Base-by-base conservation (phyloP, 2,113 vertebrate genomes). In the Antigone vipio region DNA sequence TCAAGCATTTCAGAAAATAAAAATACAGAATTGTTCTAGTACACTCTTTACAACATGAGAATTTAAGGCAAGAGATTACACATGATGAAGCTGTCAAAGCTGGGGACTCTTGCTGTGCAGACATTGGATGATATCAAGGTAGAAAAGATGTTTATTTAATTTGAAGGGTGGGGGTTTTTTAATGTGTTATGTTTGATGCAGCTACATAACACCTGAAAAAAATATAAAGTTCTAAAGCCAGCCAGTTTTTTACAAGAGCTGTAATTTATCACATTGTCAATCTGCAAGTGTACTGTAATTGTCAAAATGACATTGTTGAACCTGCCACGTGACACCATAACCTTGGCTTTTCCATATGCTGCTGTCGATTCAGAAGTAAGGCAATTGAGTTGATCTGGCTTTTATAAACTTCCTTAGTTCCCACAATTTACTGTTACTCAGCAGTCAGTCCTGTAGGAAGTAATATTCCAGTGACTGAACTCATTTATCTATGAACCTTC, bases 401-500 rank as follows among this genome's bases (percentile, higher is more conserved):
- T 91, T 91, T 71, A 90, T 23, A 92, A 93, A 77, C 73, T 88
- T 93, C 67, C 53, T 79, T 16, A 85, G 79, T n/a, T 45, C 68
- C 40, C 34, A 63, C 58, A 86, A 85, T 69, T 92, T 86, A 93
- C 72, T 73, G 72, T 86, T 92, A 58, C 49, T 89, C 69, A 62
- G 82, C 59, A 96, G 74, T 59, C 90, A 94, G 74, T 84, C 60
- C 84, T 82, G 76, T 71, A 94, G 49, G 83, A 96, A 96, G 75
- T 71, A 88, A 95, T 77, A 96, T 91, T 87, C 69, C 6, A 3
- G 71, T 88, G 94, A 91, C 85, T 88, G 92, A 95, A 89, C 35
- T 47, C 95, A 96, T 96, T 92, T 85, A 92, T 97, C 85, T 97
- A 22, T 15, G 72, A 89, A 92, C 92, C 92, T 95, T 97, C 84